Percentiles rank a stretch among this genome's conserved stretches.
Conservation (phyloP, 2,113 vertebrate species). For the Callopanchax toddi region DNA sequence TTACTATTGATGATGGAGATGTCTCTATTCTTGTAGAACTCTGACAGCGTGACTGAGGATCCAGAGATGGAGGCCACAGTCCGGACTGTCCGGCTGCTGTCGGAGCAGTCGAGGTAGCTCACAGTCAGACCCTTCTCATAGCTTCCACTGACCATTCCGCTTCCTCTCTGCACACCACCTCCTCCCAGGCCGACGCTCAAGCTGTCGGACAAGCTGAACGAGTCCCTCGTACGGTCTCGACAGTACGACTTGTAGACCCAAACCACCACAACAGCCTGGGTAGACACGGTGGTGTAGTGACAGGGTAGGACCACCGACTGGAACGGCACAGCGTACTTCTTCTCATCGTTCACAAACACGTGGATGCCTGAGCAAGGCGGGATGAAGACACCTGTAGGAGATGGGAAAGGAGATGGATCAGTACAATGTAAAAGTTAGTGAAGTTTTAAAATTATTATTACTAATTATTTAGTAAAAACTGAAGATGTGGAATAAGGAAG, state of each 20-base stretch:
- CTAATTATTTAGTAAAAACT: slow-evolving; percentile 15
- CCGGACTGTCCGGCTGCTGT: slow-evolving; percentile 70
- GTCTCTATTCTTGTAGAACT: slow-evolving; percentile 76
- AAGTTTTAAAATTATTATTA: too few species aligned
- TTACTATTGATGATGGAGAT: slow-evolving; percentile 78
- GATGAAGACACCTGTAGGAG: slow-evolving; percentile 57
- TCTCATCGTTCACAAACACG: slow-evolving; percentile 69
- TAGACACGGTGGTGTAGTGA: slow-evolving; percentile 73
- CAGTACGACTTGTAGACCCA: slow-evolving; percentile 79
- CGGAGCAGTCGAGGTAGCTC: slow-evolving; percentile 70
- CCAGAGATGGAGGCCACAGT: slow-evolving; percentile 74
- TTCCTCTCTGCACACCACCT: slow-evolving; percentile 28
- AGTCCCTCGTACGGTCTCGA: slow-evolving; percentile 69
- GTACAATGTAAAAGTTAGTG: background rate
- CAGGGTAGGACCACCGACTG: slow-evolving; percentile 74
- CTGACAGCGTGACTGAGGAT: slow-evolving; percentile 68
- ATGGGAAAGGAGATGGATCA: slow-evolving; percentile 6
- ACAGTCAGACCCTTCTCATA: slow-evolving; percentile 42
- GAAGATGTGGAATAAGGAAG: slow-evolving; percentile 7
- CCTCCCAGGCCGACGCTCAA: slow-evolving; percentile 44
- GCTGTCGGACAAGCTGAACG: slow-evolving; percentile 56
- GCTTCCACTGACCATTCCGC: slow-evolving; percentile 6
- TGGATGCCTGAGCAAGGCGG: slow-evolving; percentile 47
- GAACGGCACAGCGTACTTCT: slow-evolving; percentile 64
- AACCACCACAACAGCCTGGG: slow-evolving; percentile 69